Base-by-base conservation (phyloP, 2,113 vertebrate genomes). In the Macaca fascicularis region DNA sequence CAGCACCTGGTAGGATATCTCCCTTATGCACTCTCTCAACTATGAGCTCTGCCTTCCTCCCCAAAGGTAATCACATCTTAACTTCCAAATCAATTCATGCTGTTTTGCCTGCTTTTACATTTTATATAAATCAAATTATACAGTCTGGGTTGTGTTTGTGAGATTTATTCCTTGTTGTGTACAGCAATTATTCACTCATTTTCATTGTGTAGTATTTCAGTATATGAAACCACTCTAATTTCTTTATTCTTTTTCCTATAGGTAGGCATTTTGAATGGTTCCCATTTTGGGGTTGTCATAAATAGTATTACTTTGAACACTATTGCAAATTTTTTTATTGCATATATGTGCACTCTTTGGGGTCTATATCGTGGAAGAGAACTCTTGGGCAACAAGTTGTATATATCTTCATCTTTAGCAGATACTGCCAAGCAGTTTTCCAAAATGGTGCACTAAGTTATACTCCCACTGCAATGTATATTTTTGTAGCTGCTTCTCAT, bases 301-400 rank as follows among this genome's bases (percentile, higher is more conserved):
- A 57, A 40, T n/a, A 59, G 27, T 52, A 23, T 17, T 76, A 55
- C 16, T 35, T 9, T 89, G 10, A 74, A 74, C 32, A n/a, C 32
- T 40, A 50, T 0, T 81, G 61, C 55, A 70, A n/a, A 27, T 6
- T 76, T 97, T 97, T 74, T 55, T 88, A 35, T 87, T 79, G 14
- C 59, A 20, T 74, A 32, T 10, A 59, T 43, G 13, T 48, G 25
- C 1, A 20, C 16, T 78, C 30, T 78, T 90, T 57, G 48, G 13
- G 27, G 6, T 50, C 35, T 70, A n/a, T 48, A 17, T 6, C 23
- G 23, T 90, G 38, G 2, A 78, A 45, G 48, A 2, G 48, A 97
- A 72, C 45, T 30, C 17, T 1, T 40, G 23, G 69, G 38, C 70
- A 8, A 25, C 81, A 57, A 48, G 27, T 74, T 87, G 59, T n/a